phyloP scores from a whole-genome alignment of 2,797 vertebrate species.

The Falco peregrinus region DNA sequence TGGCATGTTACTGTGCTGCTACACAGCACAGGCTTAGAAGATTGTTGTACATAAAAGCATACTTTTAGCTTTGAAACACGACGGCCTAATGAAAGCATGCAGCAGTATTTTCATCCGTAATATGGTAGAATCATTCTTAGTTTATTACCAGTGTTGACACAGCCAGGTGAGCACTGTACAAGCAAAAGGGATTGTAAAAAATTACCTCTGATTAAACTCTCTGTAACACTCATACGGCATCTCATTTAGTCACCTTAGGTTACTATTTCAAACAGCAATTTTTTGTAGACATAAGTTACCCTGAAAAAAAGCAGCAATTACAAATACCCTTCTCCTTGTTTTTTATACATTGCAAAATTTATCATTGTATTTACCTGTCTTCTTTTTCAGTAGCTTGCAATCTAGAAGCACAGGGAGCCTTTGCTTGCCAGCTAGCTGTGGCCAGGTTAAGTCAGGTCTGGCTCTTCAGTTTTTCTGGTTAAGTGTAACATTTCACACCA shows the following conservation, averaged over 20 bases:
- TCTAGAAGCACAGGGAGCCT: conserved; percentile 75
- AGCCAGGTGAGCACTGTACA: conserved; percentile 77
- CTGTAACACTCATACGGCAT: conserved; percentile 66
- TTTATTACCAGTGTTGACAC: conserved; percentile 80
- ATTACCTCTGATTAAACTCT: conserved; percentile 76
- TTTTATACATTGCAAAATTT: conserved; percentile 60
- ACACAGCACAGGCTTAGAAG: conserved; percentile 68
- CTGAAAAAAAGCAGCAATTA: conserved; percentile 87
- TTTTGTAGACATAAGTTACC: conserved; percentile 80
- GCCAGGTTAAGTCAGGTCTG: conserved; percentile 69
- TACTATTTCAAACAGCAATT: conserved; percentile 77
- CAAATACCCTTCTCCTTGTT: conserved; percentile 72
- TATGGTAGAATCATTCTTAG: conserved; percentile 66
- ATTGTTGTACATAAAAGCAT: conserved; percentile 68
- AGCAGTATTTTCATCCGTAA: conserved; percentile 73
- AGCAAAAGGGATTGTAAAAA: conserved; percentile 75
- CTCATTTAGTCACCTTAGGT: conserved; percentile 77
- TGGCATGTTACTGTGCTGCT: conserved; percentile 70
- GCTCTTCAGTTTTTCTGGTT: conserved; percentile 78
- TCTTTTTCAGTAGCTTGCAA: conserved; percentile 76
- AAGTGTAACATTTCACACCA: conserved; percentile 74
- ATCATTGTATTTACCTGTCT: conserved; percentile 60
- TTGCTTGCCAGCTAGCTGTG: conserved; percentile 74
- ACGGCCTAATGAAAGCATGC: conserved; percentile 82
- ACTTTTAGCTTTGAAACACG: conserved; percentile 75